Conservation (phyloP, 1,140 invertebrate species). For the Lepidurus packardi region DNA sequence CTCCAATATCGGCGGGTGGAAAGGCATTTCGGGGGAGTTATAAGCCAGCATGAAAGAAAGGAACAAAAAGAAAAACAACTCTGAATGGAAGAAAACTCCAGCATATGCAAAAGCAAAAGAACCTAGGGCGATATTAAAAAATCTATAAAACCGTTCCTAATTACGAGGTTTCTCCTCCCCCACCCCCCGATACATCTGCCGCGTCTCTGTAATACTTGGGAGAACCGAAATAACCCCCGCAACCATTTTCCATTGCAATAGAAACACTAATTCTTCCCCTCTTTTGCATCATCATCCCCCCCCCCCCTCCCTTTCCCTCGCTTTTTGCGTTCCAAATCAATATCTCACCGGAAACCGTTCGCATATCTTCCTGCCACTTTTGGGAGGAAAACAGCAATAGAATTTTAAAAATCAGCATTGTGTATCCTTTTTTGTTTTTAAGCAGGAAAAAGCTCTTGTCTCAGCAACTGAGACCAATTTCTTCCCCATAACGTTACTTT, state of each 20-base stretch:
- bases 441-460: background rate
- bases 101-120: background rate
- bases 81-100: background rate
- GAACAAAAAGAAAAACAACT: background rate
- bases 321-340: background rate
- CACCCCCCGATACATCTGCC: background rate
- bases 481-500: background rate
- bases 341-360: background rate
- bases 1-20: background rate
- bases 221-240: background rate
- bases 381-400: background rate
- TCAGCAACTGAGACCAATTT: constrained; percentile 3
- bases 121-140: background rate
- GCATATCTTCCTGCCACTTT: background rate
- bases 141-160: constrained; percentile 16
- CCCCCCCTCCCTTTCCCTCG: background rate
- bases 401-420: background rate
- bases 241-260: background rate
- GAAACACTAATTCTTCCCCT: background rate
- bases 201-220: background rate
- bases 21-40: background rate
- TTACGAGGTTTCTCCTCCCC: background rate
- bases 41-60: background rate
- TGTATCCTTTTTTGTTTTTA: no score
- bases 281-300: background rate